These are phyloP conservation scores for Oxyruncus cristatus DNA, from an alignment of 2,113 vertebrate species.

Conservation along the genomic window DNA sequence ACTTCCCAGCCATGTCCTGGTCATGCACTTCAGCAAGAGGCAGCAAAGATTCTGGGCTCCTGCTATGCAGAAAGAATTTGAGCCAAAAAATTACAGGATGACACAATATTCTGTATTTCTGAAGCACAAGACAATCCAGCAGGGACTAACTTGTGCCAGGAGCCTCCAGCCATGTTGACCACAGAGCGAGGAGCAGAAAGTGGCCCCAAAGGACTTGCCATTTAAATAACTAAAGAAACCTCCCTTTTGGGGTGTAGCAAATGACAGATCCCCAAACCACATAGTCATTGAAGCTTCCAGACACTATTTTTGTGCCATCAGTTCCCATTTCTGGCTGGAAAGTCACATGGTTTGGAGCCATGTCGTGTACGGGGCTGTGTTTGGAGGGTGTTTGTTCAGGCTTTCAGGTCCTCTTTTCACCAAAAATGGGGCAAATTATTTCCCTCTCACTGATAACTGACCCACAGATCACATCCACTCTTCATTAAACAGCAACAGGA, in stretches of 20 bases:
- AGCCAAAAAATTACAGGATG: background rate
- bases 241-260: background rate
- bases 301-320: background rate
- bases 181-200: fast-evolving
- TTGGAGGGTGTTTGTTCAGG: background rate
- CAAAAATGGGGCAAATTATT: background rate
- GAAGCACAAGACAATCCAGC: background rate
- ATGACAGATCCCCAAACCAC: background rate
- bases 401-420: background rate
- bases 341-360: background rate
- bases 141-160: background rate
- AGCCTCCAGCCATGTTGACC: background rate
- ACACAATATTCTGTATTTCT: background rate
- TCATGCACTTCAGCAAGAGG: background rate
- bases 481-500: background rate
- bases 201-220: background rate
- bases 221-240: background rate
- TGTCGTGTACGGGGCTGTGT: fast-evolving
- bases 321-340: background rate
- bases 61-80: background rate
- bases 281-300: background rate
- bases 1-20: fast-evolving
- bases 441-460: background rate
- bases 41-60: background rate
- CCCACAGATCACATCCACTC: background rate